Evolutionary conservation across 2,113 vertebrate genomes (phyloP), one percentile per base, ranked within the genome.

Genomic region (Syngnathus scovelli): DNA sequence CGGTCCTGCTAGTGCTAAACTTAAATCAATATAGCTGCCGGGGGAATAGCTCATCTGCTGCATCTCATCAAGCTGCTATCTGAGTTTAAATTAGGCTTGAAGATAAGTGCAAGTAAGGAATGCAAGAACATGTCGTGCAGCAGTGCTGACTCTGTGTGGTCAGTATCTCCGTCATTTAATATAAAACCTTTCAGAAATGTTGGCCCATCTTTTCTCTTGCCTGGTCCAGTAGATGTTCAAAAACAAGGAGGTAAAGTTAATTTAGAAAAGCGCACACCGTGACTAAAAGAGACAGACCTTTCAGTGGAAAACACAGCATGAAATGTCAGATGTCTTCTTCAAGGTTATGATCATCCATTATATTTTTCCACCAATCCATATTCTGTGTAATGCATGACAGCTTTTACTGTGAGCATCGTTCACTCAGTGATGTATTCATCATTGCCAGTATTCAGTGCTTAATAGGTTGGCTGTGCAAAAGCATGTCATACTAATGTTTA

Each of bases 41-140:
- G 76, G 74, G 70, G 82, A 80, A 55, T 43, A 67, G 80, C 72
- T 78, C 49, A 33, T 86, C 79, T 86, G 84, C 79, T 81, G 66
- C 21, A 79, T 74, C 76, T 83, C 77, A 83, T 86, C 75, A 75
- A 64, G 77, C 77, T 74, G 67, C 75, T 80, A 79, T 68, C 52
- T 3, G 65, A 82, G 81, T 80, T 85, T 78, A 81, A 83, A 83
- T 83, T 82, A 85, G 69, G 75, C 76, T n/a, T 64, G 66, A 64
- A 2, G 48, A 68, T 60, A 69, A 66, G 73, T 19, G 48, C 54
- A 39, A 46, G 46, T 23, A 46, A 61, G 52, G 68, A 62, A 54
- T 71, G 67, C 39, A 36, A 69, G 51, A 49, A 58, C 27, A 37
- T 68, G 46, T 70, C 44, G 82, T 79, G 60, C 72, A 59, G 52